A percentile compares a stretch with the other conserved stretches of the same genome.
Evolutionary conservation across 1,140 invertebrate genomes (phyloP).

Genomic region (Hermetia illucens): DNA sequence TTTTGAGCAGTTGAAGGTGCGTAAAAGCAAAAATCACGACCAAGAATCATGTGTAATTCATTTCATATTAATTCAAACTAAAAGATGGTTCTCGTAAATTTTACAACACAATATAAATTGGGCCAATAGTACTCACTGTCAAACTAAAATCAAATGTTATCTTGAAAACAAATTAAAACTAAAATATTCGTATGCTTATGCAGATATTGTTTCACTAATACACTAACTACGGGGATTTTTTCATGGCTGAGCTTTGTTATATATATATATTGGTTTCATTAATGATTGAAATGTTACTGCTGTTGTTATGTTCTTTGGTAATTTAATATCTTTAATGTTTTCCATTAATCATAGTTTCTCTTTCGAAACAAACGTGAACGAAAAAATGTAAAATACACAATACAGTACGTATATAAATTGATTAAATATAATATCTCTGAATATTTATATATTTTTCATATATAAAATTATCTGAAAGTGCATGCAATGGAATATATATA

Average conservation of each 20-base stretch:
- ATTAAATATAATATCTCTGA: conserved; percentile 9
- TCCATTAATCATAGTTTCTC: too few species aligned
- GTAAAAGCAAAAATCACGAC: too few species aligned
- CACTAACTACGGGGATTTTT: not conserved
- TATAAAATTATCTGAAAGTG: conserved; percentile 12
- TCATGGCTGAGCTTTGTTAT: not conserved
- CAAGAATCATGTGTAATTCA: too few species aligned
- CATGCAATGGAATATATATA: conserved; percentile 11
- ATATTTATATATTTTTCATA: conserved; percentile 9
- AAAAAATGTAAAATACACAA: not conserved
- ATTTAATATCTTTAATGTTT: too few species aligned
- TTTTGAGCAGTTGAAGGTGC: too few species aligned
- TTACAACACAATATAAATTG: too few species aligned
- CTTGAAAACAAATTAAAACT: not conserved
- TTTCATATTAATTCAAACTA: too few species aligned
- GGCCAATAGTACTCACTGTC: too few species aligned
- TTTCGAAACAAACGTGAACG: not conserved
- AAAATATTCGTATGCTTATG: not conserved
- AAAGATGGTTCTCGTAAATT: too few species aligned
- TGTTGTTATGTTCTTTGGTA: too few species aligned
- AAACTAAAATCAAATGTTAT: not conserved
- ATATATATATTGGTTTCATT: too few species aligned
- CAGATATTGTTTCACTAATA: not conserved
- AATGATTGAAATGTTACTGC: too few species aligned
- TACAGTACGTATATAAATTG: conserved; percentile 9